Evolutionary conservation across 2,797 vertebrate genomes (phyloP), one percentile per base, ranked within the genome.

Genomic region (Enteromius thamalakanensis): DNA sequence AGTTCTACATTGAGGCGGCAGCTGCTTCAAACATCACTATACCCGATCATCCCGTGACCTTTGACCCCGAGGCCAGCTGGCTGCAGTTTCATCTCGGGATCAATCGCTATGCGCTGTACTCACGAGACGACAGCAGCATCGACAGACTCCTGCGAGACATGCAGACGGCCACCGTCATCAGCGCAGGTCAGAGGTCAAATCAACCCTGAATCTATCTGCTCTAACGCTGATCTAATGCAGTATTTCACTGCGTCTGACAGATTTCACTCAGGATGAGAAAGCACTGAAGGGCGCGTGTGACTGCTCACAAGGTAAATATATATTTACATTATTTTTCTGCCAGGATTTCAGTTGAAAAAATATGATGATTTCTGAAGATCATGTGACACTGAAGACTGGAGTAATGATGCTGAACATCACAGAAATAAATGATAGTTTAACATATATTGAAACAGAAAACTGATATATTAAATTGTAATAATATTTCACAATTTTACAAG

Each of bases 221-320:
- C 17, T 19, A 21, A 53, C 0, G 9, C 55, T 11, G 4, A 51
- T 53, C 71, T 74, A 17, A n/a, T 37, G 23, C n/a, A 23, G 29
- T 34, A 17, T 65, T 75, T 4, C 6, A 86, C 80, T 80, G 75
- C 89, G 74, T 84, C 84, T 88, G 87, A 29, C 94, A 99, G 98
- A 99, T 93, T 98, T 97, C 94, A 99, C 96, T 86, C 96, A 97
- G 87, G 98, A 99, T 0, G 97, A 98, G 91, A 99, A 98, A 85
- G 97, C 96, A 0, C 92, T 99, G 74, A 96, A 97, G 88, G 98
- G 98, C 76, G 93, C 92, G 0, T 99, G 98, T 23, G 97, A 99
- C 90, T 99, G 98, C 88, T 93, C 92, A 70, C 95, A 98, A 42
- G 40, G 40, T 42, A 11, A 42, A 42, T 42, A 42, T 42, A 42